Conservation (phyloP, 2,113 vertebrate species). For the Notiomystis cincta region DNA sequence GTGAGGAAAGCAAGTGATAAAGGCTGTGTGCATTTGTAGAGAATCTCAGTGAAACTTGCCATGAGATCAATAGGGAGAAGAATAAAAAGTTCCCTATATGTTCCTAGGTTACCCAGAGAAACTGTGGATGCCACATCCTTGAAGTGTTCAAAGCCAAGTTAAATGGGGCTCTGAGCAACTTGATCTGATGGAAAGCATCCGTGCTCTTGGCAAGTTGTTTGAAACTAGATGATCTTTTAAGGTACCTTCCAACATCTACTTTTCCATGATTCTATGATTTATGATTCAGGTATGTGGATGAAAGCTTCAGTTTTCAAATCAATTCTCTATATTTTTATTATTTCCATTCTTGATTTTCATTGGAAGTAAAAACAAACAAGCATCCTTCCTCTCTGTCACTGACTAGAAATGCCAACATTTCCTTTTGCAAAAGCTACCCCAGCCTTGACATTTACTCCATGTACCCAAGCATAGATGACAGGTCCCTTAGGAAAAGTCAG, state of each 20-base stretch:
- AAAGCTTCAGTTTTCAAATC: neutral
- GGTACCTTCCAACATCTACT: neutral
- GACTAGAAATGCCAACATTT: neutral
- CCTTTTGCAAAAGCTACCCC: neutral
- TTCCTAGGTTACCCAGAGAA: neutral
- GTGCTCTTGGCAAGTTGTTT: neutral
- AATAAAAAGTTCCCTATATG: neutral
- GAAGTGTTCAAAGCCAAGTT: neutral
- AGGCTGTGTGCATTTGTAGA: neutral
- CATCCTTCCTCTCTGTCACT: neutral
- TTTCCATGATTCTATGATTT: neutral
- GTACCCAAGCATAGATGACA: neutral
- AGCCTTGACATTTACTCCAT: neutral
- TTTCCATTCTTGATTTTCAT: neutral
- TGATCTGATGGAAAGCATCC: neutral
- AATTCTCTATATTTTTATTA: neutral
- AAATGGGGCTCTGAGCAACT: neutral
- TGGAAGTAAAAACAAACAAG: neutral
- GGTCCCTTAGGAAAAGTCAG: neutral
- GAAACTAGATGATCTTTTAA: neutral
- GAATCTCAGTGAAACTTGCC: neutral
- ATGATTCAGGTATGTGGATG: too few relatives aligned
- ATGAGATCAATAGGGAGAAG: neutral
- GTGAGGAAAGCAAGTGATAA: neutral
- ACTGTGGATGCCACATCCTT: too few relatives aligned